These are phyloP conservation scores for Psix sp. DNA, from an alignment of 1,140 invertebrate genomes.

Conservation along the genomic window DNA sequence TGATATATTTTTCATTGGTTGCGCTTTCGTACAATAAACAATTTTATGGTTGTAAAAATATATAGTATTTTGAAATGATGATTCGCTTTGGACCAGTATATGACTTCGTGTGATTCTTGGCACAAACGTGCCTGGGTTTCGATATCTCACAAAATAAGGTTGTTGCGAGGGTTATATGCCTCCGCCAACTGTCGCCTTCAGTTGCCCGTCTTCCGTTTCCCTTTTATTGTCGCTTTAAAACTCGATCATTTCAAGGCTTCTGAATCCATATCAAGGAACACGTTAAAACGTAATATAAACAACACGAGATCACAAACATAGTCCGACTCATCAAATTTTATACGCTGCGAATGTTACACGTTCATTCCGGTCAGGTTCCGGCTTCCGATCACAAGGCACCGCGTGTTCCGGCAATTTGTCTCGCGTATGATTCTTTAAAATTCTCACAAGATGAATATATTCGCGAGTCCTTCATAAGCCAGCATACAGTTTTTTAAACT, in stretches of 20 bases:
- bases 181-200: constrained; percentile 72
- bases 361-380: constrained; percentile 67
- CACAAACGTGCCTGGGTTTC: constrained; percentile 72
- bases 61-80: constrained; percentile 66
- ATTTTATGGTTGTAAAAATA: constrained; percentile 63
- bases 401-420: constrained; percentile 69
- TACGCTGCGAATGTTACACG: constrained; percentile 32
- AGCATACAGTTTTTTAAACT: no score
- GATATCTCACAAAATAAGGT: constrained; percentile 70
- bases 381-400: constrained; percentile 31
- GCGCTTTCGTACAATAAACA: constrained; percentile 29
- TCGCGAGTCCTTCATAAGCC: constrained; percentile 31
- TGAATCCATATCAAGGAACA: constrained; percentile 38
- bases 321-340: constrained; percentile 48
- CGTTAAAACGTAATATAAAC: constrained; percentile 47
- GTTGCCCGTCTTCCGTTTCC: constrained; percentile 68
- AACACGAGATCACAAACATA: constrained; percentile 25
- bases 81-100: constrained; percentile 48
- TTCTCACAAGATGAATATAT: constrained; percentile 47
- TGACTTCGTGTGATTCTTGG: constrained; percentile 61
- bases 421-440: constrained; percentile 62
- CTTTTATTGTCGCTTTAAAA: constrained; percentile 77
- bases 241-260: constrained; percentile 68
- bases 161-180: constrained; percentile 68
- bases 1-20: constrained; percentile 43